Evolutionary conservation across 1,140 invertebrate genomes (phyloP).

Genomic region (Phymastichus coffea): DNA sequence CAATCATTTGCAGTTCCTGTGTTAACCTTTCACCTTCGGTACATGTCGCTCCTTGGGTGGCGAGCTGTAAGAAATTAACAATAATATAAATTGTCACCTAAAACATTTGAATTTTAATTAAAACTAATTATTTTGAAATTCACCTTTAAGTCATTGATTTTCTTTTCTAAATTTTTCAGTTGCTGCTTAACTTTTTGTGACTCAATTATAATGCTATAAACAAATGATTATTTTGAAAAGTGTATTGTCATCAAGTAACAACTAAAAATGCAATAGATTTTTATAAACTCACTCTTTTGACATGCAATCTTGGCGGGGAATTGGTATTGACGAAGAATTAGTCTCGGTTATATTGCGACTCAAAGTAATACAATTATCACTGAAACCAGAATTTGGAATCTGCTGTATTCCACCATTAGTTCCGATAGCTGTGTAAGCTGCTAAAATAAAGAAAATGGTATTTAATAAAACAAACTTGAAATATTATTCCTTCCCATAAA

Average conservation of each 20-base stretch:
- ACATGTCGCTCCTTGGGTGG: constrained; percentile 56
- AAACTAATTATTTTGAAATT: background rate
- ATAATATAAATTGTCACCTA: background rate
- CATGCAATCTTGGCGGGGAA: constrained; percentile 46
- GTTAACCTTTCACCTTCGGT: constrained; percentile 62
- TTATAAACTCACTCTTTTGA: constrained; percentile 48
- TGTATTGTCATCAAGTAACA: background rate
- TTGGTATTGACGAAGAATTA: constrained; percentile 40
- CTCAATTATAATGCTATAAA: constrained; percentile 58
- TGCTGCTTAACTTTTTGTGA: constrained; percentile 66
- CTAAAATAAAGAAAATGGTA: constrained; percentile 28
- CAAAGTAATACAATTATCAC: constrained; percentile 57
- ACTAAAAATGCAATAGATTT: constrained; percentile 26
- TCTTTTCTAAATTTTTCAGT: constrained; percentile 64
- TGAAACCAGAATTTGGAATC: constrained; percentile 39
- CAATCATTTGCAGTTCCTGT: constrained; percentile 66
- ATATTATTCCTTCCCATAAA: too few species aligned
- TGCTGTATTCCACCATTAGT: constrained; percentile 45
- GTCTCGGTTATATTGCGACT: constrained; percentile 48
- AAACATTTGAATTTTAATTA: background rate
- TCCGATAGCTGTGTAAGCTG: constrained; percentile 45
- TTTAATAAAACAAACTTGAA: too few species aligned
- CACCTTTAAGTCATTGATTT: constrained; percentile 68
- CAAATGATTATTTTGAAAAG: constrained; percentile 5
- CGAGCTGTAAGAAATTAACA: constrained; percentile 42